Percentiles rank a stretch among this genome's conserved stretches.
Evolutionary conservation across 2,113 vertebrate species (phyloP).

Genomic region (Hemiprocne comata): DNA sequence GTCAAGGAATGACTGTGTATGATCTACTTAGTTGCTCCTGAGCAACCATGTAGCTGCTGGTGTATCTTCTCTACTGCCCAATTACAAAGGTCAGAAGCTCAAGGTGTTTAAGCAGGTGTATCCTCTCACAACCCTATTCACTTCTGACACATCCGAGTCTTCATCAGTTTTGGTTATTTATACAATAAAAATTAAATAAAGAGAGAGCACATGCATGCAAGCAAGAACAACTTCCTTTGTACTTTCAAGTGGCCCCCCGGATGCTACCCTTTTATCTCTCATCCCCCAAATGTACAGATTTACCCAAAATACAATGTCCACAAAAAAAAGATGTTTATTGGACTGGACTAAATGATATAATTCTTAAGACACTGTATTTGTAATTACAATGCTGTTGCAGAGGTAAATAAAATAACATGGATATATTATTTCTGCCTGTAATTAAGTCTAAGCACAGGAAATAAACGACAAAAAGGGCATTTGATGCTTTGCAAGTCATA

Average conservation of each 20-base stretch:
- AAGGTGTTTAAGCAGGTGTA: neutral
- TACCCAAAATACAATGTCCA: neutral
- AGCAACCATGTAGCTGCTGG: neutral
- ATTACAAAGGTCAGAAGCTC: neutral
- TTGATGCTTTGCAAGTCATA: neutral
- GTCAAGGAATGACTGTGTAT: neutral
- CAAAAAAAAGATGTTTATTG: constrained; percentile 54
- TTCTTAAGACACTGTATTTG: neutral
- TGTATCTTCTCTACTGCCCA: neutral
- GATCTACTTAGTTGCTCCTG: neutral
- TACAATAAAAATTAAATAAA: neutral
- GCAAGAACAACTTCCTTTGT: neutral
- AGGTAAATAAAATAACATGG: neutral
- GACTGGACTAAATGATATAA: constrained; percentile 4
- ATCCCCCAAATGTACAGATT: neutral
- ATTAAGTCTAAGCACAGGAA: neutral
- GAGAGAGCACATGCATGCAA: fast-evolving
- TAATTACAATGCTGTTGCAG: neutral
- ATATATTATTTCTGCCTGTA: neutral
- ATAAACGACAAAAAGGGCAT: neutral
- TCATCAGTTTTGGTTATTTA: neutral
- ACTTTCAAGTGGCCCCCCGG: fast-evolving
- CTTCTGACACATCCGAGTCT: neutral
- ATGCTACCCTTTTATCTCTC: neutral
- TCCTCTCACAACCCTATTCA: neutral